Base-by-base conservation (phyloP, 2,797 vertebrate genomes). In the Toxotes lorentzi region DNA sequence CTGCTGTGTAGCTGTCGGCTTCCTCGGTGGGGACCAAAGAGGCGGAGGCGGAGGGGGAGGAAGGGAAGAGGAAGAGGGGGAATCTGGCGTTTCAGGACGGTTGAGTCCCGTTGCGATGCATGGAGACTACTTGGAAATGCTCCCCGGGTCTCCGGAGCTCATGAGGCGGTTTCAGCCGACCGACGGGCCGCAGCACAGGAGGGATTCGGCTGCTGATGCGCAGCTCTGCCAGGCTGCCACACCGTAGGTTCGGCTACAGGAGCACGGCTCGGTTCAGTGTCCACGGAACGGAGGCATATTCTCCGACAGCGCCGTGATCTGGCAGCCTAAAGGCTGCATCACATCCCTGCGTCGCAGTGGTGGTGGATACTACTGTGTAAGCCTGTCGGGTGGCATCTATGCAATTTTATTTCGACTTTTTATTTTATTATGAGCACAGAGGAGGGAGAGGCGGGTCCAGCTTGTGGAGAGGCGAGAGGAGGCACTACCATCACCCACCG, bases 401-500 rank as follows among this genome's bases (percentile, higher is more conserved):
- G 89, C 85, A 51, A 87, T 85, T 90, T 72, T 40, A 78, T 73
- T 56, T 70, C 14, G 7, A 85, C 73, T 81, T 76, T 73, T 85
- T 73, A 78, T 88, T 76, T 75, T 73, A 93, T 72, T 45, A 94
- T 93, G 92, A 93, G 88, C 91, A 60, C 87, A 70, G 91, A 86
- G 86, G 90, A 83, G 85, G 87, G 67, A 80, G 91, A 92, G 88
- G 92, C 70, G 89, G 84, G 69, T 56, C 75, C 89, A 70, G 82
- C 62, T 7, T 75, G 87, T 21, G 76, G 77, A 70, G 89, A 86
- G 79, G 79, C 74, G 71, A 77, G 51, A 59, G 61, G 82, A 84
- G 82, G 78, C 76, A 65, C 90, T 24, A 16, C 87, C 77, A 48
- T 54, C 82, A 79, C 59, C 86, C 83, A 67, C 76, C 73, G 77